phyloP scores from a whole-genome alignment of 1,140 invertebrate genomes.

The Pomacea maculata region DNA sequence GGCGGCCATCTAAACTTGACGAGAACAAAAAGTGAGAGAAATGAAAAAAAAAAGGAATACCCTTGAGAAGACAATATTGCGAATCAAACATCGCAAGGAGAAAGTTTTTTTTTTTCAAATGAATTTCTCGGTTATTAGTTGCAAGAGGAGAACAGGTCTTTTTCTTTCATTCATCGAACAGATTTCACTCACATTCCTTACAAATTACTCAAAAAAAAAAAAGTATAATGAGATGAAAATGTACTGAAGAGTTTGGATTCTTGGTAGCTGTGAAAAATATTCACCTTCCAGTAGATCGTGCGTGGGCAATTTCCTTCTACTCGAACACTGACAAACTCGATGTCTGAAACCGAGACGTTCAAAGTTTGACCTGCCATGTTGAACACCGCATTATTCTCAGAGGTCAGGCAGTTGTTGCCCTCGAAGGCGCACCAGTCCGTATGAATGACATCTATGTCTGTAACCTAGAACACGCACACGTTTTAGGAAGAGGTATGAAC shows the following conservation, averaged over 20 bases:
- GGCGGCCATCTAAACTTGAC: neutral
- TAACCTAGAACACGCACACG: neutral
- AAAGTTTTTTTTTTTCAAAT: neutral
- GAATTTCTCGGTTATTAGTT: neutral
- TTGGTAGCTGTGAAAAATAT: neutral
- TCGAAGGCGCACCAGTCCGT: slow-evolving; percentile 30
- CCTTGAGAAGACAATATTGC: neutral
- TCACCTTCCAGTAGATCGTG: slow-evolving; percentile 20
- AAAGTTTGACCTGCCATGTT: slow-evolving; percentile 11
- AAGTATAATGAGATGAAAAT: neutral
- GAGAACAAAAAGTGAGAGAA: neutral
- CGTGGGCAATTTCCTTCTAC: slow-evolving; percentile 26
- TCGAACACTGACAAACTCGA: slow-evolving; percentile 17
- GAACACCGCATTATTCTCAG: slow-evolving; percentile 6
- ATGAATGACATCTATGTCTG: slow-evolving; percentile 31
- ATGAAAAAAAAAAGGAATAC: neutral
- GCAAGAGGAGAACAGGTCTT: neutral
- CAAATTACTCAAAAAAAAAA: neutral
- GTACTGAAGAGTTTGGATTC: neutral
- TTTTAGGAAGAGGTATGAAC: neutral
- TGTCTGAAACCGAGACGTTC: slow-evolving; percentile 1
- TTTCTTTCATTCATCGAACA: slow-evolving; percentile 1
- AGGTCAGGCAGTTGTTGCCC: slow-evolving; percentile 12
- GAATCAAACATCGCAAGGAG: neutral
- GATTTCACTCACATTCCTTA: neutral